Base-by-base conservation (phyloP, 1,140 invertebrate genomes). In the Caenorhabditis briggsae region DNA sequence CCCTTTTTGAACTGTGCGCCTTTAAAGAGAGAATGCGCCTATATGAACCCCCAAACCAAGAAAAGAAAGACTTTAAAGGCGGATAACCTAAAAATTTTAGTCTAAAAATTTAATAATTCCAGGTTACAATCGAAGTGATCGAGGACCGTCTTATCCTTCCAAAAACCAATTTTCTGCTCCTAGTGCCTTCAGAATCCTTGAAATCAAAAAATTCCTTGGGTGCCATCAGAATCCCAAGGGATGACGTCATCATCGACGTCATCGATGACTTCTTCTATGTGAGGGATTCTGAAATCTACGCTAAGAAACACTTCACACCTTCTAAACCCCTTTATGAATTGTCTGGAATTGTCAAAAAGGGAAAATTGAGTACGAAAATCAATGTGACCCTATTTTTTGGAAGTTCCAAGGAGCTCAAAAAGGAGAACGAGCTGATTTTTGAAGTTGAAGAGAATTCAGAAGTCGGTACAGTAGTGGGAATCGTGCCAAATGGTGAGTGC, bases 211-310 rank as follows among this genome's bases (percentile, higher is more conserved):
- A 33, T 33, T 33, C 33, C 33, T 33, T 33, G 33, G 33, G 33
- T 33, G 33, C 33, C 33, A 33, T 33, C 70, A n/a, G 33, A 78
- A n/a, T 20, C n/a, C 46, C 43, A 16, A 78, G 70, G 0, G 70
- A 78, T 50, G 70, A 78, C 9, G 70, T 78, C 46, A 50, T 50
- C 7, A 78, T 78, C 12, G 70, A 78, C 11, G 70, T 78, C 43
- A 78, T 78, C 12, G 70, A 78, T 50, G 70, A 78, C 5, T n/a
- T 53, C n/a, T 78, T 78, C n/a, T 78, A 78, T 14, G 20, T 50
- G 14, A 48, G 70, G 9, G 53, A 78, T 50, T 18, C 14, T 12
- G 70, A 78, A 23, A 50, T 78, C n/a, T 78, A 43, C 9, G 46
- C 20, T 3, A 78, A 78, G 12, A 41, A n/a, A 7, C 43, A 78